phyloP scores from a whole-genome alignment of 1,140 invertebrate species.

The Cyrtorhinus lividipennis region DNA sequence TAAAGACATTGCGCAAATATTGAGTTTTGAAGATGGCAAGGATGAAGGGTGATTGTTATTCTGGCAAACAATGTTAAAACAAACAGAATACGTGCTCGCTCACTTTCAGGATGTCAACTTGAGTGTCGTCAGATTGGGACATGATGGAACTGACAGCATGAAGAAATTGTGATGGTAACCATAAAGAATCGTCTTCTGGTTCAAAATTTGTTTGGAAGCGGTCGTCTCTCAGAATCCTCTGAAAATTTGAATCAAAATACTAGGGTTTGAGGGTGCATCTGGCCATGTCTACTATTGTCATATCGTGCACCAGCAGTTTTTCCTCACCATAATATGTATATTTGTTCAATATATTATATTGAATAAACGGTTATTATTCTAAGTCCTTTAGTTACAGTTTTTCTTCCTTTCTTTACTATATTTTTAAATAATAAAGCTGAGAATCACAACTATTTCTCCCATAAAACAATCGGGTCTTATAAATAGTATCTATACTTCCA shows the following conservation, averaged over 20 bases:
- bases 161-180: slow-evolving; percentile 77
- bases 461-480: too few species aligned
- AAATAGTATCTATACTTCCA: too few species aligned
- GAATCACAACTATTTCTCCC: too few species aligned
- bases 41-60: too few species aligned
- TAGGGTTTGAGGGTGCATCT: background rate
- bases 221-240: slow-evolving; percentile 82
- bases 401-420: background rate
- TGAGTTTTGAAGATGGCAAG: slow-evolving; percentile 10
- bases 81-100: background rate
- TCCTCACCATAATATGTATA: background rate
- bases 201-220: slow-evolving; percentile 81
- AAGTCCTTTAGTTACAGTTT: background rate
- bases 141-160: slow-evolving; percentile 64
- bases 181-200: slow-evolving; percentile 77
- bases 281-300: background rate
- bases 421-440: background rate
- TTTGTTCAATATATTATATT: background rate
- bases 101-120: slow-evolving; percentile 57
- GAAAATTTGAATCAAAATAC: slow-evolving; percentile 24
- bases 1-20: too few species aligned
- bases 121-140: slow-evolving; percentile 54
- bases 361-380: background rate
- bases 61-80: background rate
- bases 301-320: too few species aligned